Evolutionary conservation across 2,113 vertebrate genomes (phyloP).

Genomic region (Ovibos moschatus): DNA sequence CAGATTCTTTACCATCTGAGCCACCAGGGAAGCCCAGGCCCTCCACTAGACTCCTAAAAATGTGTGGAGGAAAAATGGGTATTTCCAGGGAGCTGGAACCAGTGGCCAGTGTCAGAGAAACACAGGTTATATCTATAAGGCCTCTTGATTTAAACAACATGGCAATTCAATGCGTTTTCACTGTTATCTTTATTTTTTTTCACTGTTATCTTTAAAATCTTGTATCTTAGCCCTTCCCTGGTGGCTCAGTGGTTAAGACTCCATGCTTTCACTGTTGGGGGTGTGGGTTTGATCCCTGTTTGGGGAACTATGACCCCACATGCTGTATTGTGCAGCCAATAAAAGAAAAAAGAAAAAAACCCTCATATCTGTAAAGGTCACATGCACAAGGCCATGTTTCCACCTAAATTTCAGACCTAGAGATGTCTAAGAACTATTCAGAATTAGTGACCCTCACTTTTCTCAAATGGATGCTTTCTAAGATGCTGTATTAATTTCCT

Average conservation of each 20-base stretch:
- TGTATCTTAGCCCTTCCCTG: not conserved
- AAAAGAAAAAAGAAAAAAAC: not conserved
- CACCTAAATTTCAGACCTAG: not conserved
- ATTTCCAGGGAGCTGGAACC: not conserved
- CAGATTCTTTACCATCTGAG: not conserved
- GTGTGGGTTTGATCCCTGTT: not conserved
- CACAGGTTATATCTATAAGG: not conserved
- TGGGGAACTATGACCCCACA: not conserved
- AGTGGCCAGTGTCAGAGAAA: not conserved
- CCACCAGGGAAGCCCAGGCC: not conserved
- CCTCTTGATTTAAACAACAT: not conserved
- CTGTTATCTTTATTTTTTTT: not conserved
- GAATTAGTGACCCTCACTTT: not conserved
- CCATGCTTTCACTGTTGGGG: not conserved
- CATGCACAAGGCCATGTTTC: not conserved
- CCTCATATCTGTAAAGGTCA: not conserved
- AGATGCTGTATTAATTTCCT: not conserved
- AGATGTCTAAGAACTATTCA: not conserved
- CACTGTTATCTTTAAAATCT: not conserved
- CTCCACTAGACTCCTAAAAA: not conserved
- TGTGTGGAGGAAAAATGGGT: not conserved
- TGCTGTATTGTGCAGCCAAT: not conserved
- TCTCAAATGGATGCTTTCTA: not conserved
- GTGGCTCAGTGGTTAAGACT: not conserved
- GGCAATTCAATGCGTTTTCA: not conserved